These are phyloP conservation scores for Conus canariensis DNA, from an alignment of 2,888 invertebrate species.

Conservation along the genomic window DNA sequence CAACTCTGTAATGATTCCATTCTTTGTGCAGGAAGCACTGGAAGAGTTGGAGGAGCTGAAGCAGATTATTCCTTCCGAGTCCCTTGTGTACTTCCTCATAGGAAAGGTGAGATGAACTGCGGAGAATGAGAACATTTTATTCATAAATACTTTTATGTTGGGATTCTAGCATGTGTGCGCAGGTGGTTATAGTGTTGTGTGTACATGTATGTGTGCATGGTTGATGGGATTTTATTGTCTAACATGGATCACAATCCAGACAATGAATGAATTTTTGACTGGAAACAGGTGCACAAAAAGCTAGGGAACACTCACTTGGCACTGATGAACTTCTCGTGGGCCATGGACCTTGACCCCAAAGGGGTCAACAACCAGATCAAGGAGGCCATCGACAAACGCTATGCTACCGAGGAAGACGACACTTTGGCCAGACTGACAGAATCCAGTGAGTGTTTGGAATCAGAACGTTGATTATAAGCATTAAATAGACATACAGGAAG, in stretches of 20 bases:
- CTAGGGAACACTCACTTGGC: conserved; percentile 88
- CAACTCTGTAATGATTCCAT: no score
- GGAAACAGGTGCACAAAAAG: conserved; percentile 90
- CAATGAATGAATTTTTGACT: no score
- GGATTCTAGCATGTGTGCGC: background rate
- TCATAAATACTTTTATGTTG: background rate
- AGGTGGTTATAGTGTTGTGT: background rate
- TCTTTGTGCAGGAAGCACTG: conserved; percentile 86
- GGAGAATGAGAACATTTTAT: background rate
- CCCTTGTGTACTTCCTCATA: conserved; percentile 97
- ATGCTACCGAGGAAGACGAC: conserved; percentile 76
- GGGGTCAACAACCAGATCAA: conserved; percentile 98
- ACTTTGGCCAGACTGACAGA: conserved; percentile 48
- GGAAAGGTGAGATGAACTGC: conserved; percentile 81
- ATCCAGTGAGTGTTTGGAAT: conserved; percentile 30
- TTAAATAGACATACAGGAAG: no score
- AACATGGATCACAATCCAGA: no score
- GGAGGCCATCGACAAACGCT: conserved; percentile 85
- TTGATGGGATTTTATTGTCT: background rate
- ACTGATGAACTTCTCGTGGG: conserved; percentile 99
- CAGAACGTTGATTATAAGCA: no score
- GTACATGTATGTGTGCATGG: background rate
- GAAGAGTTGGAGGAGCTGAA: conserved; percentile 95
- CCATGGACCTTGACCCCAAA: conserved; percentile 98
- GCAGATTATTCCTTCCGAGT: conserved; percentile 95